Base-by-base conservation (phyloP, 2,797 vertebrate species). In the Periophthalmus magnuspinnatus region DNA sequence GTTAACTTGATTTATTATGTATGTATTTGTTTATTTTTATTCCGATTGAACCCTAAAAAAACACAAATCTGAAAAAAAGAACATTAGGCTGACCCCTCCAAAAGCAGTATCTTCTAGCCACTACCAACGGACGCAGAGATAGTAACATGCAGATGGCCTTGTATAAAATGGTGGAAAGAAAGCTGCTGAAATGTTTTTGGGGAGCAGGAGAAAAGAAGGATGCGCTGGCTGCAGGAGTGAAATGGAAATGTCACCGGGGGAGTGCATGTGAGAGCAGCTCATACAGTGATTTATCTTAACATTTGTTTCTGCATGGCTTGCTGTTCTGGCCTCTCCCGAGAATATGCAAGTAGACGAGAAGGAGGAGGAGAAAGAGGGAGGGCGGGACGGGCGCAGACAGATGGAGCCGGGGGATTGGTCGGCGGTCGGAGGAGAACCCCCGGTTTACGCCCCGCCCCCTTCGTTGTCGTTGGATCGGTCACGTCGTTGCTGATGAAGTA, bases 281-380 rank as follows among this genome's bases (percentile, higher is more conserved):
- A 60, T 55, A 48, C 41, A 60, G 86, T 78, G 84, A 91, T 92
- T 90, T 89, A 92, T 92, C 89, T 90, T 80, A 89, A 81, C 88
- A 81, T 88, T 90, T 83, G 83, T 84, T 91, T 91, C 83, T 90
- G 90, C 89, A 62, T 72, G 84, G 82, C 78, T 88, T 82, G 88
- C 90, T 78, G 71, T 90, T 90, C 84, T 75, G 41, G 75, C 82
- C 82, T 91, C 84, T 88, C 85, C 34, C 45, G 88, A 87, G 86
- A 80, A 89, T 80, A 69, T 78, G 80, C 77, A 72, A 61, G 59
- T 21, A 41, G 79, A 78, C 74, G 74, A 82, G 77, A 9, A n/a
- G 19, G 28, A 60, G 28, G 32, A 34, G 6, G 56, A 58, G 28
- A 32, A 5, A 58, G 57, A 34, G 57, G 4, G 58, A 60, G 32